phyloP scores from a whole-genome alignment of 2,797 vertebrate species.

The Phyllotis vaccarum region DNA sequence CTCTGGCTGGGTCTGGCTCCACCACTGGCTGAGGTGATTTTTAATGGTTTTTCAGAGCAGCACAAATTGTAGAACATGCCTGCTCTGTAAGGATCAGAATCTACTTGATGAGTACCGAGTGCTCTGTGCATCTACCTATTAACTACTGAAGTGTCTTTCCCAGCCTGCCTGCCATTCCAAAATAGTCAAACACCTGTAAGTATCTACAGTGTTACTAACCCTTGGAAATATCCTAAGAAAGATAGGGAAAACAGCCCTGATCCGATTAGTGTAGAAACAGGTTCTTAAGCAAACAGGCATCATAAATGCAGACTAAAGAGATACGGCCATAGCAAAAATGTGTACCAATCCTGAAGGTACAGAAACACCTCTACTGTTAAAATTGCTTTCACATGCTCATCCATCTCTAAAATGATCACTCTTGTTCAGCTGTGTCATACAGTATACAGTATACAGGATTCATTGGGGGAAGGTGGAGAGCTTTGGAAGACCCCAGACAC shows the following conservation, averaged over 20 bases:
- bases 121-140: neutral
- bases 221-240: neutral
- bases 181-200: neutral
- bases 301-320: neutral
- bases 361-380: neutral
- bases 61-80: neutral
- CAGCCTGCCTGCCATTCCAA: neutral
- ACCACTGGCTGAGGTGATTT: neutral
- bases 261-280: neutral
- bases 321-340: neutral
- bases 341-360: neutral
- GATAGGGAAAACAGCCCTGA: neutral
- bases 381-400: neutral
- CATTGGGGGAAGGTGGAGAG: neutral
- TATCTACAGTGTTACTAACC: neutral
- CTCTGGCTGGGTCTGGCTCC: neutral
- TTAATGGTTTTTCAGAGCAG: neutral
- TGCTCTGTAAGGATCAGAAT: neutral
- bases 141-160: neutral
- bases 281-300: neutral
- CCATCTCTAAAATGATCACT: neutral
- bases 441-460: neutral
- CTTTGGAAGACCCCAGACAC: conserved; percentile 5
- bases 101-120: neutral
- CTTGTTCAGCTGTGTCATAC: neutral